phyloP scores from a whole-genome alignment of 2,888 invertebrate species.

The Andrena minutula region DNA sequence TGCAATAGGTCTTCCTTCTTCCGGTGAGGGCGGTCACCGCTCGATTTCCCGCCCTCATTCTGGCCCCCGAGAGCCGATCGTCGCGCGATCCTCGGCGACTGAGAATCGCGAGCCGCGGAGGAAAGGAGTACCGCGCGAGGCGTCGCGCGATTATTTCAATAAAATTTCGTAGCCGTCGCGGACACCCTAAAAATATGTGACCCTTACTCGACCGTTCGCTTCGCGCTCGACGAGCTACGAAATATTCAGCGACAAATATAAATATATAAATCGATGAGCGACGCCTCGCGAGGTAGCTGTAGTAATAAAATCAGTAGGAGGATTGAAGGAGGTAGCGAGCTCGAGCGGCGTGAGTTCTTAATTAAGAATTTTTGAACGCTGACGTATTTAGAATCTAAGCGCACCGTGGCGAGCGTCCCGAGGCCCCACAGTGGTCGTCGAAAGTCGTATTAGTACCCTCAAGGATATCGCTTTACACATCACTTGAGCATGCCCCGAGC shows the following conservation, averaged over 20 bases:
- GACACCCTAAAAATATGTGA: neutral
- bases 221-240: neutral
- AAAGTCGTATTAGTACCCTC: neutral
- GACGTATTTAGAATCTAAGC: no score
- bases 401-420: no score
- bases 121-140: neutral
- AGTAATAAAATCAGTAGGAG: neutral
- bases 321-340: no score
- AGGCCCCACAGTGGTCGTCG: no score
- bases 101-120: neutral
- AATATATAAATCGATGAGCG: neutral
- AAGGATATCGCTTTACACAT: neutral
- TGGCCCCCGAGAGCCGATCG: neutral
- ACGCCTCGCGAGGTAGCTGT: neutral
- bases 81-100: conserved; percentile 20
- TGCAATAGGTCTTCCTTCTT: conserved; percentile 70
- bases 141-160: no score
- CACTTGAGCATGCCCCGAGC: neutral
- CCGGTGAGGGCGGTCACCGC: conserved; percentile 41
- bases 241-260: neutral
- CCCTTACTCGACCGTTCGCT: neutral
- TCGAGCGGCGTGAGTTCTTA: no score
- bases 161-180: no score
- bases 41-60: conserved; percentile 36
- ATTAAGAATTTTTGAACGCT: no score